These are phyloP conservation scores for Philereme transversata DNA, from an alignment of 2,888 invertebrate species.

Conservation along the genomic window DNA sequence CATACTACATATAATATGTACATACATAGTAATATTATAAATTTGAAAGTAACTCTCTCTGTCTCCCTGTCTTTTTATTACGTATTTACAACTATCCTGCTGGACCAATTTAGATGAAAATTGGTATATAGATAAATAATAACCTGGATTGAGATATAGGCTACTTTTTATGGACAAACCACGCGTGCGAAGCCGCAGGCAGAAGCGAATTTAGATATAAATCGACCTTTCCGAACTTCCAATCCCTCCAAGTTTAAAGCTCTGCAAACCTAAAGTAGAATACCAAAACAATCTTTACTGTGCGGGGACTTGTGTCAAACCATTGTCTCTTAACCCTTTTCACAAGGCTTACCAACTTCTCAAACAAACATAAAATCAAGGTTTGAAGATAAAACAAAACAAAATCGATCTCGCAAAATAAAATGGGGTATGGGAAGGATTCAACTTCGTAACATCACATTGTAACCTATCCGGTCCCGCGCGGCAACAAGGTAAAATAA, in stretches of 20 bases:
- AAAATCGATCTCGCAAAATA: constrained; percentile 28
- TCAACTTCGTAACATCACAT: constrained; percentile 36
- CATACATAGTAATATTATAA: too few relatives aligned
- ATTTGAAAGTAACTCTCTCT: too few relatives aligned
- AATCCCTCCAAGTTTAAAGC: not conserved
- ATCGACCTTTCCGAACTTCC: not conserved
- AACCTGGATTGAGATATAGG: too few relatives aligned
- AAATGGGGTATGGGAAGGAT: constrained; percentile 21
- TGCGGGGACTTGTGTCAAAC: constrained; percentile 12
- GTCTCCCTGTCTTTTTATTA: too few relatives aligned
- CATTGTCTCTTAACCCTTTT: constrained; percentile 19
- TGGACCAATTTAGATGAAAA: too few relatives aligned
- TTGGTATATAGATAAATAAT: too few relatives aligned
- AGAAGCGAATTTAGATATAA: constrained; percentile 8
- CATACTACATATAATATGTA: too few relatives aligned
- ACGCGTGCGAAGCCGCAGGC: too few relatives aligned
- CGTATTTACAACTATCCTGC: too few relatives aligned
- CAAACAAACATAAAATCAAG: constrained; percentile 30
- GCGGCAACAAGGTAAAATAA: constrained; percentile 39
- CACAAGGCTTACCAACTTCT: constrained; percentile 24
- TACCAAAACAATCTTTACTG: constrained; percentile 4
- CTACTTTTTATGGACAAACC: too few relatives aligned
- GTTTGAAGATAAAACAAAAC: constrained; percentile 29
- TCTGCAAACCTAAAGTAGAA: not conserved
- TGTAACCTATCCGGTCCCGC: constrained; percentile 36